Base-by-base conservation (phyloP, 2,113 vertebrate species). In the Hipposideros armiger region DNA sequence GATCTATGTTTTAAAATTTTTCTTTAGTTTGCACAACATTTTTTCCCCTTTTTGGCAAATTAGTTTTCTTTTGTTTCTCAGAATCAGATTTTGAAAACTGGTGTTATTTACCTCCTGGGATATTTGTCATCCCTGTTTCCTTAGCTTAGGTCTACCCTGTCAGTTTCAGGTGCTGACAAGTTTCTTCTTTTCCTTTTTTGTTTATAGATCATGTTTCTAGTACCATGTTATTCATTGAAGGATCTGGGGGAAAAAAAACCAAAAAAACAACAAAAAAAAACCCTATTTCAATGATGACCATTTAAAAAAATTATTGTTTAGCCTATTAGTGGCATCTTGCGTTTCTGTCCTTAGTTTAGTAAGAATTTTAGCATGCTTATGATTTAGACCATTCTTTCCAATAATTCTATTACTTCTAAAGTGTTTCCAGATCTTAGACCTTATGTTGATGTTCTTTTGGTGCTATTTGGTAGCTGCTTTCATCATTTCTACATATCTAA, bases 261-360 rank as follows among this genome's bases (percentile, higher is more conserved):
- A 82, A 95, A 70, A 36, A 36, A 36, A 36, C 36, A 36, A 36
- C 76, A 83, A 95, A 89, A 56, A 87, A 42, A 72, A 94, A 74
- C 32, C 22, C 15, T 20, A 28, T 94, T 30, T 92, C 88, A 0
- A 0, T 86, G 70, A 66, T 47, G 90, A 96, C 96, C n/a, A 83
- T 97, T 54, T 95, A 78, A 88, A n/a, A 91, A 54, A 88, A 87
- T 97, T 98, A 70, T 90, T 97, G 91, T 97, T 96, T 92, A 97
- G 1, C 66, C 28, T 94, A 22, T 42, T 78, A 70, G 95, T 96
- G 95, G 94, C 94, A 70, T 93, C 58, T 85, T 94, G 76, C 86
- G 54, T 95, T 90, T 94, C 92, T 95, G 47, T 86, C 95, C 36
- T 97, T 84, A 30, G 19, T 84, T 62, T 36, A 66, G 54, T 94